Conservation (phyloP, 2,888 invertebrate genomes). For the Plemyria rubiginata region DNA sequence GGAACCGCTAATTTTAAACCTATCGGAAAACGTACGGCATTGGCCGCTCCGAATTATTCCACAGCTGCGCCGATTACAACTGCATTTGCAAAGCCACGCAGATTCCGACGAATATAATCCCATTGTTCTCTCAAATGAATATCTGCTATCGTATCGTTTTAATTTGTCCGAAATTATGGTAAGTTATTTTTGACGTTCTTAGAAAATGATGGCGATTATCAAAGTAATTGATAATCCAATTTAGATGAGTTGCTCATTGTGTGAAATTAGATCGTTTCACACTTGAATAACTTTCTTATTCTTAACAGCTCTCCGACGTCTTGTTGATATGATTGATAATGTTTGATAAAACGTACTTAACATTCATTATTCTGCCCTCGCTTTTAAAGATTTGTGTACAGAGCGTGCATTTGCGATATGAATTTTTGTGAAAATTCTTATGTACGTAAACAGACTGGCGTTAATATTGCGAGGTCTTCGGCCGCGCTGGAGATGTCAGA, state of each 20-base stretch:
- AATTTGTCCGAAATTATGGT: conserved; percentile 60
- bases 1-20: conserved; percentile 61
- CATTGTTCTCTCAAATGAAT: conserved; percentile 59
- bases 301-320: conserved; percentile 7
- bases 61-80: conserved; percentile 47
- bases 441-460: conserved; percentile 42
- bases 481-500: conserved; percentile 49
- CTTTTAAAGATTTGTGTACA: conserved; percentile 23
- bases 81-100: conserved; percentile 52
- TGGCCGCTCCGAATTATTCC: conserved; percentile 53
- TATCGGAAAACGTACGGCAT: conserved; percentile 55
- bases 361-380: conserved; percentile 10
- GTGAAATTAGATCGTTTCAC: conserved; percentile 31
- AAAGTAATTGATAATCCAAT: conserved; percentile 40
- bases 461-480: conserved; percentile 52
- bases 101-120: conserved; percentile 47
- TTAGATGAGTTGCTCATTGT: conserved; percentile 40
- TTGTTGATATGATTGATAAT: conserved; percentile 10
- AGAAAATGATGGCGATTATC: conserved; percentile 48
- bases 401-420: conserved; percentile 34
- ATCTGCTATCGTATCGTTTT: conserved; percentile 61
- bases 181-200: conserved; percentile 54
- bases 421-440: conserved; percentile 45
- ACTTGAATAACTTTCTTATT: conserved; percentile 15
- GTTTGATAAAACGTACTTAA: conserved; percentile 18